Base-by-base conservation (phyloP, 2,888 invertebrate genomes). In the Amblyjoppa fuscipennis region DNA sequence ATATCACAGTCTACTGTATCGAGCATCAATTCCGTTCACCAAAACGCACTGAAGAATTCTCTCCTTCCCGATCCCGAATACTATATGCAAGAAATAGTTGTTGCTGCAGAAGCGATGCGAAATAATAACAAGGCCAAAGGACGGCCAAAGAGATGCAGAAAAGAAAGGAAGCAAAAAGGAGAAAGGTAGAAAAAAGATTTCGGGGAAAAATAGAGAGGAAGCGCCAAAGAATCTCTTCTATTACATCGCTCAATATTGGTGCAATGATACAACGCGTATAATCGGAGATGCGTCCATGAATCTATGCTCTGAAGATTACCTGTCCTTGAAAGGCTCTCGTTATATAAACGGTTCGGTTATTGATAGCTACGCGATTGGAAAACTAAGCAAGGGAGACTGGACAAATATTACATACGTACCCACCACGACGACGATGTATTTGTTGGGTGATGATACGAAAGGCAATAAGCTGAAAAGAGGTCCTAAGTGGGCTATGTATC, bases 311-410 rank as follows among this genome's bases (percentile, higher is more conserved):
- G 25, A 51, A 31, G 75, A 75, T 75, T 75, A 64, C 11, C 1
- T 51, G 49, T 75, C 75, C 3, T 34, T 75, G 4, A 51, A 75
- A 51, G 53, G 49, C 9, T n/a, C 20, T 2, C 49, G 31, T 2
- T 75, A 49, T n/a, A 49, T 75, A 11, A 13, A 64, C 16, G 75
- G 64, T 11, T 41, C 61, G 2, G 16, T 28, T 1, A 75, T 75
- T 64, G 61, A 75, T 28, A 59, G 59, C 28, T 74, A 38, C 25
- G 74, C 74, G 4, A 74, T 74, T 59, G 61, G 74, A 16, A 74
- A 74, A 38, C 41, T 74, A 5, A 74, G 56, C 25, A 45, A 0
- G 0, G 34, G 7, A 41, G 25, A 25, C 16, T 74, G 61, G 61
- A 59, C 28, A 74, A 45, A 74, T n/a, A 13, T 74, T 4, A 74